A percentile compares a stretch with the other conserved stretches of the same genome.
Evolutionary conservation across 2,797 vertebrate species (phyloP).

Genomic region (Premnoplex brunnescens): DNA sequence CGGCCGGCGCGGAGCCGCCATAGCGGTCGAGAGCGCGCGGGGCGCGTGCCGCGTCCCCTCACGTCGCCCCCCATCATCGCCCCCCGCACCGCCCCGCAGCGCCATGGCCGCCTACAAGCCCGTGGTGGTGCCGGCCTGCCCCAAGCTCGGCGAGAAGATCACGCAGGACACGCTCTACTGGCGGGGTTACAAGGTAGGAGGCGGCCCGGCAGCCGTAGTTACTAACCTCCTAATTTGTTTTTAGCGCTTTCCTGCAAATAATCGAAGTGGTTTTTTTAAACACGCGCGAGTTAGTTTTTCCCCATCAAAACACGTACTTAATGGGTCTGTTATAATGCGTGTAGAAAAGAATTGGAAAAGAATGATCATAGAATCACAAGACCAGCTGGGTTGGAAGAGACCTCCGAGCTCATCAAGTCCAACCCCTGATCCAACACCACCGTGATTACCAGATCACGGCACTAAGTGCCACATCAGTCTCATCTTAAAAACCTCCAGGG

Average conservation of each 20-base stretch:
- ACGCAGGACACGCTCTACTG: conserved; percentile 92
- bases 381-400: too few species aligned
- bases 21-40: too few species aligned
- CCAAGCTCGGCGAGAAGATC: conserved; percentile 88
- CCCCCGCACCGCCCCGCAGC: too few species aligned
- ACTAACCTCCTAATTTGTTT: fast-evolving
- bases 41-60: too few species aligned
- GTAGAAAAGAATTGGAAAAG: not conserved
- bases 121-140: conserved; percentile 82
- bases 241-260: fast-evolving
- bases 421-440: too few species aligned
- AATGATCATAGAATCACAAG: too few species aligned
- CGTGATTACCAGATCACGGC: too few species aligned
- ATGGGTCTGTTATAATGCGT: fast-evolving
- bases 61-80: too few species aligned
- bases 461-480: too few species aligned
- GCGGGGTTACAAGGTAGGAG: conserved; percentile 88
- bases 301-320: fast-evolving
- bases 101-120: conserved; percentile 88
- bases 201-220: fast-evolving
- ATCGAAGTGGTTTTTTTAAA: not conserved
- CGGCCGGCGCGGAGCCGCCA: fast-evolving
- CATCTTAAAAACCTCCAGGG: too few species aligned
- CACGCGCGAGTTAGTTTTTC: fast-evolving
- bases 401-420: too few species aligned